These are phyloP conservation scores for Portevinia maculata DNA, from an alignment of 2,888 invertebrate genomes.

Conservation along the genomic window DNA sequence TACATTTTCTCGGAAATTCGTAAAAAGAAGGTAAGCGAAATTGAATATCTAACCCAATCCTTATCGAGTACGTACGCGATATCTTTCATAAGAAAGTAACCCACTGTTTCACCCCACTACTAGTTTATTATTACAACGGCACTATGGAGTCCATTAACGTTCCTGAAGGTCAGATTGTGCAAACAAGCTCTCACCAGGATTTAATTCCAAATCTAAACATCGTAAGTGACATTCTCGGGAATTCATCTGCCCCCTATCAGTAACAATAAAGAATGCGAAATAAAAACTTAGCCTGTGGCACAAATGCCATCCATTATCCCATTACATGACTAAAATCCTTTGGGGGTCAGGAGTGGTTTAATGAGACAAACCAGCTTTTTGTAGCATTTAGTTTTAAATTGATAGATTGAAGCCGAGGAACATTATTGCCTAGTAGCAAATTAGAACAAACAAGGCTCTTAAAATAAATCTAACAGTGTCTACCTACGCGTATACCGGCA, in stretches of 20 bases:
- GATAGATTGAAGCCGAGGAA: constrained; percentile 58
- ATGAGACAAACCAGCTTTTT: constrained; percentile 71
- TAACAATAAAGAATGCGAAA: constrained; percentile 6
- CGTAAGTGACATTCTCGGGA: constrained; percentile 36
- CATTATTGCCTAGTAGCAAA: constrained; percentile 58
- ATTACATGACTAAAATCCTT: constrained; percentile 59
- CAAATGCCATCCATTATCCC: constrained; percentile 68
- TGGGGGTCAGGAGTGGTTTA: constrained; percentile 54
- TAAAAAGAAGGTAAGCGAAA: too few species aligned
- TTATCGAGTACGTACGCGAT: too few species aligned
- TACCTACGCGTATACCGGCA: constrained; percentile 24
- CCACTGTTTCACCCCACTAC: too few species aligned
- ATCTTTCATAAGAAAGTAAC: too few species aligned
- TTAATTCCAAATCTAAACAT: background rate
- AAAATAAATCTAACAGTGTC: constrained; percentile 52
- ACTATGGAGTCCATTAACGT: too few species aligned
- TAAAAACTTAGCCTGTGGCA: constrained; percentile 67
- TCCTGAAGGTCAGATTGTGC: too few species aligned
- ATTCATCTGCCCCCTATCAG: background rate
- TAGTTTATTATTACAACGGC: too few species aligned
- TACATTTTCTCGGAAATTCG: too few species aligned
- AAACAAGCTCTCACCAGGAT: too few species aligned
- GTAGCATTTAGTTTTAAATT: constrained; percentile 71
- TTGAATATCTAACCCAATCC: too few species aligned
- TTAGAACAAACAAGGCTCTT: constrained; percentile 44